Percentiles rank a stretch among this genome's conserved stretches.
These are phyloP conservation scores for Eleginops maclovinus DNA, from an alignment of 2,113 vertebrate species.

Conservation along the genomic window DNA sequence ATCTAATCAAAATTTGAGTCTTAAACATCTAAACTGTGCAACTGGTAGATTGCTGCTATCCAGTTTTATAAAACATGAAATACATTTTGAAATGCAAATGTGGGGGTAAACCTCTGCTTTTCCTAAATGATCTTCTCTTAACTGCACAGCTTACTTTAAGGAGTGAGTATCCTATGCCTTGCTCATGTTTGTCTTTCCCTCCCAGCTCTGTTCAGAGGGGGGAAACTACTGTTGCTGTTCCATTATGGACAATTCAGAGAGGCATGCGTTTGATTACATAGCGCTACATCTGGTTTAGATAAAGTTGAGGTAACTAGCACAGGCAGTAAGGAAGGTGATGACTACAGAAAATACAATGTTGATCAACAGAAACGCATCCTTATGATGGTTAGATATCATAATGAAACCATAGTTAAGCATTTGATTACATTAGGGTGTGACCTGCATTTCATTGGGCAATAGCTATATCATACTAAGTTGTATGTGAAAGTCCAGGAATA, in stretches of 20 bases:
- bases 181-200: slow-evolving; percentile 32
- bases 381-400: neutral
- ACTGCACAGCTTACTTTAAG: neutral
- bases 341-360: neutral
- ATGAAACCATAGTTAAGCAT: neutral
- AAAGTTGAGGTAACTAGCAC: slow-evolving; percentile 22
- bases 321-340: neutral
- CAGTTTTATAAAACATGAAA: neutral
- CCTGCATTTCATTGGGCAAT: neutral
- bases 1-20: neutral
- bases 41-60: neutral
- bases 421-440: slow-evolving; percentile 6
- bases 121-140: neutral
- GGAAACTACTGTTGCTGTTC: slow-evolving; percentile 20
- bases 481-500: neutral
- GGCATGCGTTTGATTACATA: slow-evolving; percentile 42
- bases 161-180: neutral
- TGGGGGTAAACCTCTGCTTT: neutral
- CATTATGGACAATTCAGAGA: slow-evolving; percentile 32
- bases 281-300: slow-evolving; percentile 30
- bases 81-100: neutral
- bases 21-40: neutral
- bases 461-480: neutral
- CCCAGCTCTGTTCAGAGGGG: slow-evolving; percentile 29
- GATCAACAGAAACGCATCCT: neutral